Conservation (phyloP, 2,113 vertebrate genomes). For the Phasianus colchicus region DNA sequence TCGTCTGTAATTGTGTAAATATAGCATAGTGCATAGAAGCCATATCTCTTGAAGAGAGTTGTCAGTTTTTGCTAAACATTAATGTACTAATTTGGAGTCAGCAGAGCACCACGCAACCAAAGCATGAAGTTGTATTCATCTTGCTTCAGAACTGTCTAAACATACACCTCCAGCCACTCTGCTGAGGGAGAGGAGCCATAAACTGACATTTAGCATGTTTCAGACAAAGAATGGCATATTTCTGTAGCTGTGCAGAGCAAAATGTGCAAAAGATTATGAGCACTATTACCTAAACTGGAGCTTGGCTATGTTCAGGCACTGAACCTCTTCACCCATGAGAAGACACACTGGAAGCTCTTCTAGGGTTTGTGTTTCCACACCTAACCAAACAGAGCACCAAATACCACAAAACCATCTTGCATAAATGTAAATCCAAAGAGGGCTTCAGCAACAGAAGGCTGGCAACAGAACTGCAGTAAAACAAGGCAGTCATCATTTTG, state of each 20-base stretch:
- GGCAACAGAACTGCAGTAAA: not conserved
- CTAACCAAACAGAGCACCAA: not conserved
- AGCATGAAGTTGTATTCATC: slow-evolving; percentile 3
- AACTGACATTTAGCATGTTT: not conserved
- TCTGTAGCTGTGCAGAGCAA: not conserved
- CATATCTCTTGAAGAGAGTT: not conserved
- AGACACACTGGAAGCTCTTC: not conserved
- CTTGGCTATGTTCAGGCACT: not conserved
- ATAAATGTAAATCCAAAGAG: not conserved
- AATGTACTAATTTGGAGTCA: not conserved
- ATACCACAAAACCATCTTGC: not conserved
- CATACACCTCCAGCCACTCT: slow-evolving; percentile 19
- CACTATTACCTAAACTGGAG: not conserved
- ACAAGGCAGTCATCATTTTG: not conserved
- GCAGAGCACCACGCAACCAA: not conserved
- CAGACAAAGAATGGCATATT: not conserved
- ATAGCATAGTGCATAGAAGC: not conserved
- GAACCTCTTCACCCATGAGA: not conserved
- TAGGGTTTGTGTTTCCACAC: not conserved
- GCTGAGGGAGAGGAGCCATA: not conserved
- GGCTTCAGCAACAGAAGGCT: not conserved
- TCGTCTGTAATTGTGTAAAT: not conserved
- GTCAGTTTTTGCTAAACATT: not conserved
- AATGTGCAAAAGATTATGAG: not conserved
- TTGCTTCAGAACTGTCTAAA: slow-evolving; percentile 31